Percentiles rank a stretch among this genome's conserved stretches.
phyloP scores from a whole-genome alignment of 2,113 vertebrate genomes.

The Hippocampus mohnikei region DNA sequence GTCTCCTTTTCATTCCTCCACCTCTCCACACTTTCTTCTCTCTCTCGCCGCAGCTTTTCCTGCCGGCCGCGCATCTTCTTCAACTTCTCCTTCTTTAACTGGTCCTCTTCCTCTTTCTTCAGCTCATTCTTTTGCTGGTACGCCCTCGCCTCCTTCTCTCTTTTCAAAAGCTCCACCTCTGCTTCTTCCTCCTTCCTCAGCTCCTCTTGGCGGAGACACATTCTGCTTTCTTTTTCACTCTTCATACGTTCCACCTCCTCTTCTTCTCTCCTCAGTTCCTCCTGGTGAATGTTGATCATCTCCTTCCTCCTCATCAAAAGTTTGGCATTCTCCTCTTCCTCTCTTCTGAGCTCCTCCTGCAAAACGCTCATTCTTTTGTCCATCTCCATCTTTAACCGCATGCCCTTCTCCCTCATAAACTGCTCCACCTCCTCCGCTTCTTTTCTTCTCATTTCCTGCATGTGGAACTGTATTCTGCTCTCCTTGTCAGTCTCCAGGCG shows the following conservation, averaged over 20 bases:
- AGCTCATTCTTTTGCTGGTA: not conserved
- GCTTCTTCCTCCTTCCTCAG: not conserved
- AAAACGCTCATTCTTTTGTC: not conserved
- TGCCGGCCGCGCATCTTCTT: not conserved
- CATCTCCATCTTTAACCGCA: not conserved
- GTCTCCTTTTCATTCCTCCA: not conserved
- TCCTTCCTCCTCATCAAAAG: not conserved
- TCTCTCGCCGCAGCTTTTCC: not conserved
- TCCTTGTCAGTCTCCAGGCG: not conserved
- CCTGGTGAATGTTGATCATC: not conserved
- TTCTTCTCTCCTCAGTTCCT: not conserved
- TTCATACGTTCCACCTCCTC: not conserved
- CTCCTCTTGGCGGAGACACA: not conserved
- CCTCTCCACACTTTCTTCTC: not conserved
- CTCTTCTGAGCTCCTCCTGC: not conserved
- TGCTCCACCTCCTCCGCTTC: not conserved
- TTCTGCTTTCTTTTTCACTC: not conserved
- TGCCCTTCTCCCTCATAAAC: not conserved
- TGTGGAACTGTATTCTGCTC: constrained; percentile 55
- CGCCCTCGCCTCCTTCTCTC: not conserved
- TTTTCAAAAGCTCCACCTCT: not conserved
- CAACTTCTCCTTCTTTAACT: not conserved
- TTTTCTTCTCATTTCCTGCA: not conserved
- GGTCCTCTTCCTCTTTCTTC: not conserved
- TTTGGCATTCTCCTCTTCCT: not conserved